phyloP scores from a whole-genome alignment of 1,140 invertebrate genomes.

The Brachionus calyciflorus region DNA sequence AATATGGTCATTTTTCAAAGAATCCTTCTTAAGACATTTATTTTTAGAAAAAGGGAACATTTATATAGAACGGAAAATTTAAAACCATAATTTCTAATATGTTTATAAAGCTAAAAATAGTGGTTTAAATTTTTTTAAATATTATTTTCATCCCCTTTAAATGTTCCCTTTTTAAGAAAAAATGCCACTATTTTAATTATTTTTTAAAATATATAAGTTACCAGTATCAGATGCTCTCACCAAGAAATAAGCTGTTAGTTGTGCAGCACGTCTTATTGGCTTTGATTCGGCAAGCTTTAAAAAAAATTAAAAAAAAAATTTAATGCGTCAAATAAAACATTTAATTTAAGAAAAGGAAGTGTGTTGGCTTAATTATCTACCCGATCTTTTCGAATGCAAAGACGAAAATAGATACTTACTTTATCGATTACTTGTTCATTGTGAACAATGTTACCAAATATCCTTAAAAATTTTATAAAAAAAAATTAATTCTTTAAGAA shows the following conservation, averaged over 20 bases:
- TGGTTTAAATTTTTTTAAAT: no score
- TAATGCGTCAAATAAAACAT: not conserved
- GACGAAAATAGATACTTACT: not conserved
- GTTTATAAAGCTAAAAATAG: no score
- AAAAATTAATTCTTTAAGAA: not conserved
- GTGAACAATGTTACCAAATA: slow-evolving; percentile 22
- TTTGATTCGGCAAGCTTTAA: slow-evolving; percentile 31
- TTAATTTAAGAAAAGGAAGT: not conserved
- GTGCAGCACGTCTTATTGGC: slow-evolving; percentile 14
- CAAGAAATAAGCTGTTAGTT: slow-evolving; percentile 40
- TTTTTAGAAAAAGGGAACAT: no score
- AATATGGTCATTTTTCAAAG: no score
- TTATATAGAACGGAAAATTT: no score
- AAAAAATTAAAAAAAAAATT: not conserved
- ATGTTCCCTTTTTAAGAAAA: no score
- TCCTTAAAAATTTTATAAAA: not conserved
- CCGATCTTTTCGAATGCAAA: no score
- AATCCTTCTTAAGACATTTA: no score
- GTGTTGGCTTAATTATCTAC: no score
- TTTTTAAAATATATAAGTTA: not conserved
- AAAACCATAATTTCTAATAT: no score
- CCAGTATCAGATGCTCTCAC: slow-evolving; percentile 22
- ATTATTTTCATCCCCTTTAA: no score
- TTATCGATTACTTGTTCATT: slow-evolving; percentile 44
- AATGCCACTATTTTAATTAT: no score